These are phyloP conservation scores for Drosophila parabipectinata DNA, from an alignment of 1,140 invertebrate species.

Conservation along the genomic window DNA sequence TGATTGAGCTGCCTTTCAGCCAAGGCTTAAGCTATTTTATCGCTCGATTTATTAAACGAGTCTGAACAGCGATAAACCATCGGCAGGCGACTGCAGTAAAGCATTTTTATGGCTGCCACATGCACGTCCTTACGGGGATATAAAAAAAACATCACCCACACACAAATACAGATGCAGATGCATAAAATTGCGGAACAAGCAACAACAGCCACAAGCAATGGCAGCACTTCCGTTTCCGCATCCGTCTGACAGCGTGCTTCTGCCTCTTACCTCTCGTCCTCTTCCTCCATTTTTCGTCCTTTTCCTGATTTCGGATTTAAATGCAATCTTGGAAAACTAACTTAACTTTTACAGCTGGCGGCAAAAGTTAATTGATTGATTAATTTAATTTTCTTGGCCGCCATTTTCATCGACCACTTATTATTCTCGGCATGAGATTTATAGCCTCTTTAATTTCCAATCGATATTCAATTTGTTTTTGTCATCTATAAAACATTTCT, in stretches of 20 bases:
- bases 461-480: constrained; percentile 25
- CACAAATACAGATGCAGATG: constrained; percentile 7
- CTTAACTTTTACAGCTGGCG: background rate
- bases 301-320: constrained; percentile 2
- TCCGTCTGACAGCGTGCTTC: constrained; percentile 26
- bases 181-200: constrained; percentile 10
- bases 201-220: constrained; percentile 47
- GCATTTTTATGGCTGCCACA: constrained; percentile 50
- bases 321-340: background rate
- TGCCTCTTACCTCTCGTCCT: background rate
- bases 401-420: constrained; percentile 4
- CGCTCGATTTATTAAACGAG: constrained; percentile 58
- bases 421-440: constrained; percentile 9
- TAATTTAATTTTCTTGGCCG: constrained; percentile 19
- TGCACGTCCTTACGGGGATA: constrained; percentile 4
- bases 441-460: constrained; percentile 22
- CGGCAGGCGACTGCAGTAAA: constrained; percentile 52
- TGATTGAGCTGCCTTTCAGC: constrained; percentile 51
- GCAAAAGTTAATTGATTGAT: background rate
- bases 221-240: constrained; percentile 57
- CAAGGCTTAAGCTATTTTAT: constrained; percentile 42
- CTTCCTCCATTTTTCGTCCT: background rate
- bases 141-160: background rate
- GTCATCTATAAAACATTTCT: background rate
- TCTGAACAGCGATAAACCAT: constrained; percentile 43